phyloP scores from a whole-genome alignment of 2,797 vertebrate species.

The Thamnophis elegans region DNA sequence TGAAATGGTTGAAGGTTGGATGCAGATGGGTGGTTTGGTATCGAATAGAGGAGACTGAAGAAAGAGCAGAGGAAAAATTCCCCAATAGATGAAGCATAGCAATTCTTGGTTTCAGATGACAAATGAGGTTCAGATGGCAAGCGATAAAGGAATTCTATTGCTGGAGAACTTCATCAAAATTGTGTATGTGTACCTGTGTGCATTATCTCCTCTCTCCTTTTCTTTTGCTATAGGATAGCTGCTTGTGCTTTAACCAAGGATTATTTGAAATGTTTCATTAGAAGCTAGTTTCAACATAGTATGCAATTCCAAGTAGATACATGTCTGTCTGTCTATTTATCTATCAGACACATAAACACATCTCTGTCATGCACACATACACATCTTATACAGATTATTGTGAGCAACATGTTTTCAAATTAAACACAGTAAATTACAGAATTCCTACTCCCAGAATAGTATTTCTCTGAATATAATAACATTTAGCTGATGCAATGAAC shows the following conservation, averaged over 20 bases:
- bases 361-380: neutral
- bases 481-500: neutral
- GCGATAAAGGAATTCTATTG: neutral
- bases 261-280: neutral
- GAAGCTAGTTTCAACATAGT: neutral
- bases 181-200: neutral
- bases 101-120: neutral
- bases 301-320: neutral
- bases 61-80: neutral
- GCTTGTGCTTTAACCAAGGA: neutral
- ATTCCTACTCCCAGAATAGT: neutral
- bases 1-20: neutral
- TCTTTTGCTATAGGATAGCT: neutral
- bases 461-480: neutral
- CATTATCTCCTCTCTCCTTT: no score
- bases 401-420: neutral
- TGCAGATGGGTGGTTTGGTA: neutral
- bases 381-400: neutral
- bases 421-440: neutral
- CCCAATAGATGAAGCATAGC: neutral
- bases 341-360: no score
- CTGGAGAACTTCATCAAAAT: neutral
- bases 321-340: no score
- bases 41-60: neutral
- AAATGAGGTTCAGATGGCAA: neutral